Conservation (phyloP, 2,797 vertebrate species). For the Danio choprae region DNA sequence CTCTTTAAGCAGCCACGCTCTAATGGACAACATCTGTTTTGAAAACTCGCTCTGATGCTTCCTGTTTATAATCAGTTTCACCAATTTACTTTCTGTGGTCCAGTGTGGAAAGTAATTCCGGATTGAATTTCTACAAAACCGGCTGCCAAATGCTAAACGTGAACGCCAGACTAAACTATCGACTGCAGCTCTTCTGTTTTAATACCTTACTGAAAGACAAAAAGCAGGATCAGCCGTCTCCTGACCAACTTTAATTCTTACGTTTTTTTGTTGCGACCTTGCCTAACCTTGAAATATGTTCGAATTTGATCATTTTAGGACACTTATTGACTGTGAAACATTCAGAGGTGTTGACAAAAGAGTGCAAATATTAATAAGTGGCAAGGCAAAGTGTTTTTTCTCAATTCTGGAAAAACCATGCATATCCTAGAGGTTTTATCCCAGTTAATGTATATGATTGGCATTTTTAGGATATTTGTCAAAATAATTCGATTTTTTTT, state of each 20-base stretch:
- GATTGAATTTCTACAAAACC: constrained; percentile 66
- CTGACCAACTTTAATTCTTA: background rate
- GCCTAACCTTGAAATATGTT: too few species aligned
- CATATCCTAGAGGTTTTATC: too few species aligned
- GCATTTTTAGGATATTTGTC: too few species aligned
- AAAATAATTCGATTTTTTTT: too few species aligned
- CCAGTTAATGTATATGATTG: too few species aligned
- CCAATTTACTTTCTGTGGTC: constrained; percentile 70
- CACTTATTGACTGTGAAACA: too few species aligned
- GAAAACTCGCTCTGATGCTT: constrained; percentile 68
- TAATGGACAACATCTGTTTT: constrained; percentile 79
- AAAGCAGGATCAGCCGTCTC: constrained; percentile 56
- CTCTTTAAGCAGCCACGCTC: constrained; percentile 65
- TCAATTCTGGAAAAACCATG: too few species aligned
- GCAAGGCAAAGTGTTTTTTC: too few species aligned
- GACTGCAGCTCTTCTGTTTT: constrained; percentile 26
- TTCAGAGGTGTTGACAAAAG: too few species aligned
- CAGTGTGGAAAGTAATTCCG: constrained; percentile 75
- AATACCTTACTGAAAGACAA: background rate
- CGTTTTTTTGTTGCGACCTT: too few species aligned
- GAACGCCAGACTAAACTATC: constrained; percentile 27
- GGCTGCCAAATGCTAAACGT: constrained; percentile 66
- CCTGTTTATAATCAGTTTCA: constrained; percentile 73
- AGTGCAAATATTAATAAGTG: too few species aligned
- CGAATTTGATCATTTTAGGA: too few species aligned